These are phyloP conservation scores for Phoxinus dragarum DNA, from an alignment of 2,797 vertebrate genomes.

Conservation along the genomic window DNA sequence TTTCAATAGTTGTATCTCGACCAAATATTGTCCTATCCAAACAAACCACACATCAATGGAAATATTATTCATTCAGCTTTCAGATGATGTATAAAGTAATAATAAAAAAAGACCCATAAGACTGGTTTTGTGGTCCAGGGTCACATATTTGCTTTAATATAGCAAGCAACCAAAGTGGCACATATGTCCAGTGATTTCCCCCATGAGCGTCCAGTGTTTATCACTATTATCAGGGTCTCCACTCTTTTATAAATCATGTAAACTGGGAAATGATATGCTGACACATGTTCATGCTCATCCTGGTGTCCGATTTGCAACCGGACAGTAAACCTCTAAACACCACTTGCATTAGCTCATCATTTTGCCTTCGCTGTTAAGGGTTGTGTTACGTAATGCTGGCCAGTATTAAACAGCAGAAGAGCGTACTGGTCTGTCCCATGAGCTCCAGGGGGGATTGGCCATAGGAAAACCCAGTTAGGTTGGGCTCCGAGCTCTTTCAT, in stretches of 20 bases:
- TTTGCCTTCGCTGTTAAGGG: conserved; percentile 17
- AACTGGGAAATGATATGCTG: neutral
- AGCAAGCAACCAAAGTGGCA: neutral
- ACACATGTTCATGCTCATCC: neutral
- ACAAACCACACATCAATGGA: too few relatives aligned
- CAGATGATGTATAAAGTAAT: too few relatives aligned
- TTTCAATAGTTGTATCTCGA: too few relatives aligned
- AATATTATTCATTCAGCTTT: too few relatives aligned
- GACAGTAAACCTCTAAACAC: conserved; percentile 29
- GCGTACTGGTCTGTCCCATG: neutral
- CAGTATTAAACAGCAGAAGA: conserved; percentile 13
- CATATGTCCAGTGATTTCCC: neutral
- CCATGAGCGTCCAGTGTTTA: neutral
- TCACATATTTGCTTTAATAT: neutral
- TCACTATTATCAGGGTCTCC: too few relatives aligned
- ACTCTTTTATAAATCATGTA: neutral
- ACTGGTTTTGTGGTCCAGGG: too few relatives aligned
- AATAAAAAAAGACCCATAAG: too few relatives aligned
- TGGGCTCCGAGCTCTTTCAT: conserved; percentile 3
- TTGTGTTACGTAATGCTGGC: conserved; percentile 21
- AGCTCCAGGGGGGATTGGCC: conserved; percentile 23
- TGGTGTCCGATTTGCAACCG: conserved; percentile 15
- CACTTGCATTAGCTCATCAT: conserved; percentile 24
- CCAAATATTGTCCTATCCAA: too few relatives aligned
- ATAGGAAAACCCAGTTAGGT: conserved; percentile 14